A percentile compares a stretch with the other conserved stretches of the same genome.
Evolutionary conservation across 2,113 vertebrate genomes (phyloP).

Genomic region (Pitta sordida): DNA sequence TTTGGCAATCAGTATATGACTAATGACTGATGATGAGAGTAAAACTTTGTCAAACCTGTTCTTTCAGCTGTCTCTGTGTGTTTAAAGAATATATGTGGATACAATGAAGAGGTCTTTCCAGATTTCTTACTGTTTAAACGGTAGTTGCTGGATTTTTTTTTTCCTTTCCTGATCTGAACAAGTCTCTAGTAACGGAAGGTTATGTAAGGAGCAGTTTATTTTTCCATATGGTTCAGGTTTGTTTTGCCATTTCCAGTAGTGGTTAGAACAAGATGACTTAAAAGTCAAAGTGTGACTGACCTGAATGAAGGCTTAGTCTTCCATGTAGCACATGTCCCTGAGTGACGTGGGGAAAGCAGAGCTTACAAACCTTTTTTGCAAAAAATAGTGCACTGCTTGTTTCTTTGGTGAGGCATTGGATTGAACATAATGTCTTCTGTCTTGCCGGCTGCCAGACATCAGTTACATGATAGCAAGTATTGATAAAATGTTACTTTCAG

Average conservation of each 20-base stretch:
- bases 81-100: not conserved
- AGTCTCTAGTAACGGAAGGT: not conserved
- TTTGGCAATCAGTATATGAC: not conserved
- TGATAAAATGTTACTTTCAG: not conserved
- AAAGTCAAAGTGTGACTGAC: not conserved
- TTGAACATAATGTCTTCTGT: not conserved
- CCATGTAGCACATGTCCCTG: not conserved
- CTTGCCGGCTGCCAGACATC: not conserved
- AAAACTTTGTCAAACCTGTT: not conserved
- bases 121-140: not conserved
- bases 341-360: rapidly evolving
- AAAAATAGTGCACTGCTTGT: not conserved
- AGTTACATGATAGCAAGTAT: not conserved
- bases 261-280: not conserved
- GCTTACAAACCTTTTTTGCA: not conserved
- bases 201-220: not conserved
- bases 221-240: not conserved
- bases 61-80: not conserved
- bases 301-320: not conserved
- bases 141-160: not conserved
- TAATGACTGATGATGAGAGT: not conserved
- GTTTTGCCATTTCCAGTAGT: not conserved
- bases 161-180: not conserved
- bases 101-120: not conserved
- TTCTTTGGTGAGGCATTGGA: not conserved